Percentiles rank a stretch among this genome's conserved stretches.
Conservation (phyloP, 2,888 invertebrate genomes). For the Macrophya annulata region DNA sequence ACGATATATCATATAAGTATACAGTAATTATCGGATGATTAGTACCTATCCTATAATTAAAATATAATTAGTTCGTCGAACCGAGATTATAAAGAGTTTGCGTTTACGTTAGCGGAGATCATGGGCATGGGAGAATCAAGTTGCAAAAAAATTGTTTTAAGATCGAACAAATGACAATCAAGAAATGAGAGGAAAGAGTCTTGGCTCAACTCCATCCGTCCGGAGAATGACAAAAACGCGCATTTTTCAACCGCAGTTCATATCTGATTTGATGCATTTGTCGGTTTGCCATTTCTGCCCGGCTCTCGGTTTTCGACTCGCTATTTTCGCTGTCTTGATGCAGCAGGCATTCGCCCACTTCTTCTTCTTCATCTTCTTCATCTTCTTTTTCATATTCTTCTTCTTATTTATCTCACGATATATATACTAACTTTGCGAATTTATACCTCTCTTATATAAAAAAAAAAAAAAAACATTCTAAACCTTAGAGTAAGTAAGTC, state of each 20-base stretch:
- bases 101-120: background rate
- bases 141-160: conserved; percentile 57
- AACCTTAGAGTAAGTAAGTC: background rate
- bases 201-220: background rate
- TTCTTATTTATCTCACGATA: background rate
- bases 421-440: background rate
- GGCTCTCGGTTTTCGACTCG: background rate
- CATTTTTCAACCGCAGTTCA: conserved; percentile 43
- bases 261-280: conserved; percentile 49
- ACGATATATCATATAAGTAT: background rate
- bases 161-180: conserved; percentile 59
- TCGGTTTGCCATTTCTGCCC: conserved; percentile 5
- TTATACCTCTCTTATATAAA: background rate
- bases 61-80: conserved; percentile 63
- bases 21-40: conserved; percentile 51
- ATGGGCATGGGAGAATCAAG: conserved; percentile 37
- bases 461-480: conserved; percentile 21
- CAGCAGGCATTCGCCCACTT: background rate
- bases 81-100: conserved; percentile 49
- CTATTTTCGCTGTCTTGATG: conserved; percentile 23
- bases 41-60: conserved; percentile 59
- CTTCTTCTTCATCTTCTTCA: background rate
- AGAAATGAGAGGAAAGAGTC: background rate
- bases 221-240: conserved; percentile 37
- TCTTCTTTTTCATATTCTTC: background rate